Evolutionary conservation across 1,140 invertebrate genomes (phyloP), one percentile per base, ranked within the genome.

Genomic region (Heterodera schachtii): DNA sequence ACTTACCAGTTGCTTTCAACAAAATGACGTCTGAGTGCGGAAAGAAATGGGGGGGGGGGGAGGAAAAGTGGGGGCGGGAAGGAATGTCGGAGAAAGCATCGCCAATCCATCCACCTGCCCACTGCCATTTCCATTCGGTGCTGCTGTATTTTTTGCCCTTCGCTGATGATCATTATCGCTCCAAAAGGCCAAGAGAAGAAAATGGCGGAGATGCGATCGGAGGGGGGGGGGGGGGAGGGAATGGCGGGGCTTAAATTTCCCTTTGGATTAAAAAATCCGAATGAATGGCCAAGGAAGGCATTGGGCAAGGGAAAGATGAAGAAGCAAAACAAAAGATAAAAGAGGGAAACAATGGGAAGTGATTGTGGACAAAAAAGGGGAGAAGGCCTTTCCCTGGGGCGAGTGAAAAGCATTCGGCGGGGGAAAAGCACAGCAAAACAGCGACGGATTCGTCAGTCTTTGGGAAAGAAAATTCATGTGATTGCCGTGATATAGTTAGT

Each of bases 111-210:
- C 31, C 31, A 31, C 31, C 31, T 31, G 31, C 4, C 31, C 31
- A 60, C 57, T 11, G 57, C 16, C 57, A 60, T 60, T 60, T 60
- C 19, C 8, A 43, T 71, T n/a, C 9, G 21, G 21, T 46, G 69
- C 69, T 52, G 49, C 49, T 71, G 8, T 31, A 43, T 31, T 46
- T 31, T 71, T 31, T 6, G 31, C 44, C 16, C 69, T 71, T 71
- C 21, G 21, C 21, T 21, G 69, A 71, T 71, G 69, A 71, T 71
- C 69, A 71, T 71, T 71, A 71, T 71, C 69, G 69, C 8, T 16
- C 69, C 44, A 19, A 71, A 71, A 71, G 31, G 69, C 44, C 31
- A 71, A 71, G 44, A 3, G 69, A 46, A 9, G 21, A 41, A 31
- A 31, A 71, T 31, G 69, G 21, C 11, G 69, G 41, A 11, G 69